These are phyloP conservation scores for Piprites chloris DNA, from an alignment of 2,113 vertebrate genomes.

Conservation along the genomic window DNA sequence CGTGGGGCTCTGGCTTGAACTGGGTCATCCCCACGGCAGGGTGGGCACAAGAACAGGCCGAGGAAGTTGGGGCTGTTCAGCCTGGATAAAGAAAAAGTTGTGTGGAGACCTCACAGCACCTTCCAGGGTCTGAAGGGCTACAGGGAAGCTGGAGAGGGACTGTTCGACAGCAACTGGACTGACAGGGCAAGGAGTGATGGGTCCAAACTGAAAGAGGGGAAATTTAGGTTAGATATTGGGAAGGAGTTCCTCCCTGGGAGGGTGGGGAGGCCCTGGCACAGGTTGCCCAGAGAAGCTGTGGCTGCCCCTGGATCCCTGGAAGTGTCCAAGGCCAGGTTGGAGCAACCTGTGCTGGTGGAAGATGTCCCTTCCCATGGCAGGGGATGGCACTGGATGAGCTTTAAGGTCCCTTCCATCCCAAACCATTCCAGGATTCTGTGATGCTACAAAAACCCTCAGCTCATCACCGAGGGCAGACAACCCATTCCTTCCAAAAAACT, in stretches of 20 bases:
- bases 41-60: neutral
- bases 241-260: neutral
- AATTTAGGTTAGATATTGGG: neutral
- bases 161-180: neutral
- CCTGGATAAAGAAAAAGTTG: neutral
- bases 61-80: neutral
- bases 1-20: accelerated
- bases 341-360: neutral
- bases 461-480: neutral
- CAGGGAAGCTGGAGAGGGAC: too few relatives aligned
- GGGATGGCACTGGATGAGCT: accelerated
- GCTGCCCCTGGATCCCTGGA: neutral
- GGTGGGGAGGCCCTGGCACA: neutral
- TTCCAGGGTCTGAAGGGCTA: neutral
- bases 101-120: neutral
- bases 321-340: neutral
- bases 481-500: neutral
- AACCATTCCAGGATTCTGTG: neutral
- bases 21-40: neutral
- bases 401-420: neutral
- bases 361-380: neutral
- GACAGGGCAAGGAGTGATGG: neutral
- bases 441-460: neutral
- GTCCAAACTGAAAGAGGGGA: neutral
- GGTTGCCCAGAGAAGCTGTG: neutral